phyloP scores from a whole-genome alignment of 2,888 invertebrate species.

The Erebia epiphron region DNA sequence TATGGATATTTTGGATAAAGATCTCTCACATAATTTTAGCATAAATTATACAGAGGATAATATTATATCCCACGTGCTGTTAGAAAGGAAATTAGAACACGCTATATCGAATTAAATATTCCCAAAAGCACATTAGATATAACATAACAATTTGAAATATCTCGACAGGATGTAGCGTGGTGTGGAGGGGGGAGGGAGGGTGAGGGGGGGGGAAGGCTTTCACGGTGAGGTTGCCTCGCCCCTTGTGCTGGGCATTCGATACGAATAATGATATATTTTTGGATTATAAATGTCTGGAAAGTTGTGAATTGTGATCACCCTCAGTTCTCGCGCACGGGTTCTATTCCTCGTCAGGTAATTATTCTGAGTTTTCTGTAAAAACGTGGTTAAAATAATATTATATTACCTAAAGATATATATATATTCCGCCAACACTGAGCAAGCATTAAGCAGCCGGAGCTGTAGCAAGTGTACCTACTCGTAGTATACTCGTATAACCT shows the following conservation, averaged over 20 bases:
- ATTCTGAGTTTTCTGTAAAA: no score
- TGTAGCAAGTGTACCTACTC: no score
- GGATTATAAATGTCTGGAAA: no score
- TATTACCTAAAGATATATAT: no score
- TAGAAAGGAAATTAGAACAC: constrained; percentile 30
- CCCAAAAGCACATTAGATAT: constrained; percentile 17
- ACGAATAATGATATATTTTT: neutral
- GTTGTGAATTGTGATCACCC: no score
- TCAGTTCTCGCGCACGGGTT: no score
- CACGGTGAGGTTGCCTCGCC: neutral
- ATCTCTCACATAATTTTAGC: neutral
- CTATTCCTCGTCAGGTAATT: no score
- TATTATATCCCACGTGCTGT: neutral
- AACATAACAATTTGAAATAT: neutral
- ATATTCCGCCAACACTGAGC: no score
- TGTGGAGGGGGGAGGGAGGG: neutral
- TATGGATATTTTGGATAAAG: neutral
- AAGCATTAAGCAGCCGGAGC: no score
- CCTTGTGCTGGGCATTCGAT: neutral
- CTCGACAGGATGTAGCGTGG: neutral
- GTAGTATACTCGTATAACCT: no score
- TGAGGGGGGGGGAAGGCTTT: neutral
- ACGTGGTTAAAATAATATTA: no score
- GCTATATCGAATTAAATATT: constrained; percentile 28
- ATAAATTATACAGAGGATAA: neutral